These are phyloP conservation scores for Cryptomyrus ogoouensis DNA, from an alignment of 2,113 vertebrate genomes.

Conservation along the genomic window DNA sequence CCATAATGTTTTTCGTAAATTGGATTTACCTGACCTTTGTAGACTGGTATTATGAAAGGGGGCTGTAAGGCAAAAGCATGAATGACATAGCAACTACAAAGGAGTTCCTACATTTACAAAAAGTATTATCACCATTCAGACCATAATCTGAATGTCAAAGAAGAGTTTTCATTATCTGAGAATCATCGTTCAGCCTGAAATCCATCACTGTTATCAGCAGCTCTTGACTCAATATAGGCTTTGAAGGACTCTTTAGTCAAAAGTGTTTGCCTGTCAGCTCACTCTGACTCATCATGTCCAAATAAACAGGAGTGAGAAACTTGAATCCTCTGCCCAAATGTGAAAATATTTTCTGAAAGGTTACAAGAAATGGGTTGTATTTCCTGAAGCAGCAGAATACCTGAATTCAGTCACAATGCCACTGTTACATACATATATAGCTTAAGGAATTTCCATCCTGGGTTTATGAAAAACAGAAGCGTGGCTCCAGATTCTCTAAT, in stretches of 20 bases:
- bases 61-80: not conserved
- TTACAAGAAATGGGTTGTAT: not conserved
- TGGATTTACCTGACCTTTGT: not conserved
- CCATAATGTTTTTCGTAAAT: not conserved
- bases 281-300: not conserved
- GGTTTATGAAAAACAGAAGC: not conserved
- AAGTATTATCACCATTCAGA: not conserved
- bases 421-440: not conserved
- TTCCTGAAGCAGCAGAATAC: not conserved
- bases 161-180: not conserved
- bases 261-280: not conserved
- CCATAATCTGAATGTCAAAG: not conserved
- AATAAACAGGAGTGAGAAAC: not conserved
- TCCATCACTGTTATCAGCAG: not conserved
- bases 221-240: not conserved
- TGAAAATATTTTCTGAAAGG: not conserved
- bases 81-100: not conserved
- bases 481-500: not conserved
- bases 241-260: not conserved
- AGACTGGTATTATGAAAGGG: not conserved
- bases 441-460: not conserved
- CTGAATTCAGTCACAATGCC: not conserved
- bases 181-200: not conserved
- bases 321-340: not conserved
- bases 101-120: not conserved